Conservation (phyloP, 1,140 invertebrate genomes). For the Heliconius hewitsoni region DNA sequence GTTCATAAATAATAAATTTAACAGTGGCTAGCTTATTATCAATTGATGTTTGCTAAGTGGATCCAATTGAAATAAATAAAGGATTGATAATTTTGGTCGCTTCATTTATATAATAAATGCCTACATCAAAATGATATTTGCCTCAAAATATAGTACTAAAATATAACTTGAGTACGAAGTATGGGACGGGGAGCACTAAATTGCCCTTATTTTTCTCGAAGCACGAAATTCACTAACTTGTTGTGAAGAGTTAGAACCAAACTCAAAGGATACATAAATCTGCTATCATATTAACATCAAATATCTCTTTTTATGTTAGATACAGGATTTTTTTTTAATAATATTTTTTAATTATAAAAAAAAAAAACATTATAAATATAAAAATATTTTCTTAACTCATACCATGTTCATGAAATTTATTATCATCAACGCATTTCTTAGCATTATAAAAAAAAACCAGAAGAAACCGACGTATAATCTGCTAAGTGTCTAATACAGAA, state of each 20-base stretch:
- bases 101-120: conserved; percentile 7
- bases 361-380: too few relatives aligned
- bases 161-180: conserved; percentile 4
- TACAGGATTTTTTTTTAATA: too few relatives aligned
- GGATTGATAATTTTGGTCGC: neutral
- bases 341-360: too few relatives aligned
- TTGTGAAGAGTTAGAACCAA: conserved; percentile 55
- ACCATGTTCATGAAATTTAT: neutral
- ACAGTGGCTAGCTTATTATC: neutral
- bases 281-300: conserved; percentile 28
- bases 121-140: conserved; percentile 23
- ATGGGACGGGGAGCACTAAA: conserved; percentile 36
- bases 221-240: conserved; percentile 58
- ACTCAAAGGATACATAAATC: conserved; percentile 40
- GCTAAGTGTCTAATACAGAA: conserved; percentile 37
- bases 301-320: conserved; percentile 14
- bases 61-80: conserved; percentile 1
- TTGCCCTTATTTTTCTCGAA: conserved; percentile 59
- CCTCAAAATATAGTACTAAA: neutral
- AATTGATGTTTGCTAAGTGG: conserved; percentile 1
- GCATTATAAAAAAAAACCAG: neutral
- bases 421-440: neutral
- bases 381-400: neutral
- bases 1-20: neutral
- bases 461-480: neutral